These are phyloP conservation scores for Petrophora chlorosata DNA, from an alignment of 2,888 invertebrate genomes.

Conservation along the genomic window DNA sequence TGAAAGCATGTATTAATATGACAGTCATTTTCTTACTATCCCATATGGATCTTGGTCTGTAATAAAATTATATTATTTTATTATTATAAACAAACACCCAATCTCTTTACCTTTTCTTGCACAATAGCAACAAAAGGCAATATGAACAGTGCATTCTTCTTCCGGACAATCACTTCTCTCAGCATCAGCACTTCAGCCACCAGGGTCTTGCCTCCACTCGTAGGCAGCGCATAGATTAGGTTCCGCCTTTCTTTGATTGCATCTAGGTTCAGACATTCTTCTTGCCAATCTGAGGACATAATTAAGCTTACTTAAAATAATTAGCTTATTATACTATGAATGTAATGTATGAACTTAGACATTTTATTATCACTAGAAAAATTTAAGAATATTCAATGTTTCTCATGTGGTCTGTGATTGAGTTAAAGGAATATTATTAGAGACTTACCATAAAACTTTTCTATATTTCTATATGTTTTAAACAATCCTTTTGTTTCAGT, in stretches of 20 bases:
- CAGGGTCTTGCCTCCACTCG: constrained; percentile 98
- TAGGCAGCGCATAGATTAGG: constrained; percentile 96
- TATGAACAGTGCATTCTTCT: constrained; percentile 93
- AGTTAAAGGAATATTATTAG: background rate
- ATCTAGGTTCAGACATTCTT: constrained; percentile 93
- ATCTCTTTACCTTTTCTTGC: constrained; percentile 96
- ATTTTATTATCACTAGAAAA: too few species aligned
- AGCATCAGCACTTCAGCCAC: constrained; percentile 98
- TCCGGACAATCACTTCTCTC: constrained; percentile 90
- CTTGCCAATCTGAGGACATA: constrained; percentile 92
- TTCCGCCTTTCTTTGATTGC: constrained; percentile 89
- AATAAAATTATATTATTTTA: too few species aligned
- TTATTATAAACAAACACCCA: too few species aligned
- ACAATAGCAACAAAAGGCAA: constrained; percentile 98
- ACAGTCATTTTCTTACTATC: too few species aligned
- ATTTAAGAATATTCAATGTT: too few species aligned
- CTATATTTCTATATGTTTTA: constrained; percentile 90
- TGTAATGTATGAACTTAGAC: background rate
- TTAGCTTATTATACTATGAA: too few species aligned
- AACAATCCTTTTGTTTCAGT: constrained; percentile 87
- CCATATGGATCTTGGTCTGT: too few species aligned
- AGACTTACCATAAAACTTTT: constrained; percentile 90
- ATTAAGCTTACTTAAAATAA: too few species aligned
- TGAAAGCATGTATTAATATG: too few species aligned
- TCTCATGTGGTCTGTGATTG: too few species aligned